Evolutionary conservation across 1,140 invertebrate species (phyloP).

Genomic region (Tigriopus japonicus): DNA sequence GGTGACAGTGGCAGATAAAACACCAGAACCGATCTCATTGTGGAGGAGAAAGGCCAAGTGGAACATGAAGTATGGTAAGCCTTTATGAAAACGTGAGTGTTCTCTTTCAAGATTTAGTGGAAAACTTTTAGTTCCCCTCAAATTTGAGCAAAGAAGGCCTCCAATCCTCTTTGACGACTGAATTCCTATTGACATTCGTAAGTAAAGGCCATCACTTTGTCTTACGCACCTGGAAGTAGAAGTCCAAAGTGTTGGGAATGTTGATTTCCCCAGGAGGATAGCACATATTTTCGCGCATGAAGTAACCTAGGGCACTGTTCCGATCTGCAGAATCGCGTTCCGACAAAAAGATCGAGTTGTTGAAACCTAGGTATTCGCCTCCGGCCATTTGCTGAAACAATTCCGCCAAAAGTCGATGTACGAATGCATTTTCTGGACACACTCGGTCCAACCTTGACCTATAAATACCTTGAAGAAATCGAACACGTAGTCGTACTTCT

Average conservation of each 20-base stretch:
- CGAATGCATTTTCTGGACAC: slow-evolving; percentile 23
- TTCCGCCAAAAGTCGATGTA: not conserved
- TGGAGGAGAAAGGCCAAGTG: too few relatives aligned
- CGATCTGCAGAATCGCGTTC: slow-evolving; percentile 88
- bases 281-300: slow-evolving; percentile 90
- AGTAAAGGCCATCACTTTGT: slow-evolving; percentile 15
- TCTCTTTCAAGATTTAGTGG: too few relatives aligned
- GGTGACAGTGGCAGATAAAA: too few relatives aligned
- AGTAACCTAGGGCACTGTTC: slow-evolving; percentile 92
- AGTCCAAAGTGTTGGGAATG: slow-evolving; percentile 81
- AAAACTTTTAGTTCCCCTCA: too few relatives aligned
- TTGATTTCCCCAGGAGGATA: slow-evolving; percentile 65
- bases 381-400: slow-evolving; percentile 27
- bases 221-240: slow-evolving; percentile 72
- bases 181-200: slow-evolving; percentile 25
- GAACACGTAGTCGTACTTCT: slow-evolving; percentile 68
- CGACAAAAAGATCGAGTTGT: slow-evolving; percentile 86
- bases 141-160: too few relatives aligned
- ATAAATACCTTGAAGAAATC: slow-evolving; percentile 42
- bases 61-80: too few relatives aligned
- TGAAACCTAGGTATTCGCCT: slow-evolving; percentile 80
- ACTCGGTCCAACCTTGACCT: slow-evolving; percentile 20
- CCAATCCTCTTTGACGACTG: not conserved
- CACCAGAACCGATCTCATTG: too few relatives aligned
- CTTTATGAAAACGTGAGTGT: too few relatives aligned